Conservation (phyloP, 2,113 vertebrate genomes). For the Daboia siamensis region DNA sequence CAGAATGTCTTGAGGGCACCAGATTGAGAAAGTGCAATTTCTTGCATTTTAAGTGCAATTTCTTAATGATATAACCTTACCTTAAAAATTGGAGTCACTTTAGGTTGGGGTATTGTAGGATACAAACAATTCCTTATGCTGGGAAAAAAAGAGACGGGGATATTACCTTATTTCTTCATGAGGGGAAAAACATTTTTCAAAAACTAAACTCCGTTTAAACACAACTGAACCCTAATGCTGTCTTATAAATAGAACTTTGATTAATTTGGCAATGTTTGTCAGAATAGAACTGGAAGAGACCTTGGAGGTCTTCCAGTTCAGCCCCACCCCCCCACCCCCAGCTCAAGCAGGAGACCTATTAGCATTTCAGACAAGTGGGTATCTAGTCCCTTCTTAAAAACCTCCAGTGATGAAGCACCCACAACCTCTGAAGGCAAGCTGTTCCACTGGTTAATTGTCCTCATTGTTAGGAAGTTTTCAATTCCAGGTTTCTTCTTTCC, state of each 20-base stretch:
- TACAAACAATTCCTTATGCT: slow-evolving; percentile 70
- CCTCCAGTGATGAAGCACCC: background rate
- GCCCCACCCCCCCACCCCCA: background rate
- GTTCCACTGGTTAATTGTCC: background rate
- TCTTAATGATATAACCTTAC: slow-evolving; percentile 59
- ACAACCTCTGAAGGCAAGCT: background rate
- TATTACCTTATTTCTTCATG: background rate
- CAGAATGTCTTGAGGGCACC: background rate
- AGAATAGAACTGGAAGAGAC: background rate
- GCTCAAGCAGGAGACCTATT: background rate
- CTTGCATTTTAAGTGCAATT: background rate
- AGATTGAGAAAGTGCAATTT: background rate
- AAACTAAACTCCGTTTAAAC: background rate
- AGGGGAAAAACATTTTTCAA: background rate
- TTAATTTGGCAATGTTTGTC: background rate
- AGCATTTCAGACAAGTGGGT: background rate
- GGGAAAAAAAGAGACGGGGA: background rate
- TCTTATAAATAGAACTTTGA: background rate
- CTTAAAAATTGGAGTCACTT: slow-evolving; percentile 63
- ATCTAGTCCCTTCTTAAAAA: background rate
- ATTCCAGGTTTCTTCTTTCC: background rate
- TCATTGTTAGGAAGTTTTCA: background rate
- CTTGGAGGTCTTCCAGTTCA: background rate
- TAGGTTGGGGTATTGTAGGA: slow-evolving; percentile 70
- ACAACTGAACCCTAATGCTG: background rate